Conservation (phyloP, 2,113 vertebrate species). For the Trichechus manatus region DNA sequence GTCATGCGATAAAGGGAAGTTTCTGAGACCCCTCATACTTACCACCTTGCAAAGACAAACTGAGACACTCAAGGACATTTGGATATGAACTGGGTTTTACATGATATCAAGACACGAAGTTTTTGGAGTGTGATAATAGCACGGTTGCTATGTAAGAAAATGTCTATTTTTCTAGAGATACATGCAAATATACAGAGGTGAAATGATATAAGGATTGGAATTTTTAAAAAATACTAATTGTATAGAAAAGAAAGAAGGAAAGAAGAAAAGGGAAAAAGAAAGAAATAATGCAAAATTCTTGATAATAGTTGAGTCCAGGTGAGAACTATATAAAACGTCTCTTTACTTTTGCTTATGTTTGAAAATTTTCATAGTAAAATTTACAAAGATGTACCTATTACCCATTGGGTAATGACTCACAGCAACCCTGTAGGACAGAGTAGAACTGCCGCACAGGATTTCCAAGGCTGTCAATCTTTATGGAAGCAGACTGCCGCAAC, state of each 20-base stretch:
- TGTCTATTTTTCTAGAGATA: background rate
- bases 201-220: conserved; percentile 18
- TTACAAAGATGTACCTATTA: background rate
- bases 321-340: background rate
- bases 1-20: background rate
- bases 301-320: background rate
- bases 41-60: background rate
- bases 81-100: background rate
- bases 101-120: conserved; percentile 1
- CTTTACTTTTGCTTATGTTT: background rate
- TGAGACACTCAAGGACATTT: background rate
- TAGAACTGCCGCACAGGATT: background rate
- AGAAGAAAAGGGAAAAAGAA: background rate
- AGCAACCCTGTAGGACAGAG: background rate
- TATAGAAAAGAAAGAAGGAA: background rate
- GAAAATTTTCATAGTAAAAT: conserved; percentile 8
- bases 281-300: background rate
- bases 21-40: background rate
- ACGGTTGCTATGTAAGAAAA: conserved; percentile 31
- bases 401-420: background rate
- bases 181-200: background rate
- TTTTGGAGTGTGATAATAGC: conserved; percentile 16
- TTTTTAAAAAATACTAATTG: conserved; percentile 42
- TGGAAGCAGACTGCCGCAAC: background rate
- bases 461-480: background rate